Conservation (phyloP, 2,888 invertebrate species). For the Phengaris arion region DNA sequence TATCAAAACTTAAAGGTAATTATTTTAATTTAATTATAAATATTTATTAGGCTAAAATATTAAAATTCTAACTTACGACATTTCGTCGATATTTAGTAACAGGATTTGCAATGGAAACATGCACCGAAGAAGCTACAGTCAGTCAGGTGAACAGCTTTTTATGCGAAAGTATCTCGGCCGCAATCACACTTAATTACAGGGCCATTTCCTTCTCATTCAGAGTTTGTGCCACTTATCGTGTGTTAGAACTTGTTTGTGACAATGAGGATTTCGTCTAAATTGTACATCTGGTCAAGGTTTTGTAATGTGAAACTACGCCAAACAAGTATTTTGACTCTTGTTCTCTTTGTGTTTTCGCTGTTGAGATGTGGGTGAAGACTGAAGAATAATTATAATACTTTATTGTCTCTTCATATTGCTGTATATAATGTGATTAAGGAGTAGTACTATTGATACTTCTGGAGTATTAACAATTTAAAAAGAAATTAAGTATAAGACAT, state of each 20-base stretch:
- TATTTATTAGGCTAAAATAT: too few relatives aligned
- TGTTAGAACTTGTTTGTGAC: conserved; percentile 24
- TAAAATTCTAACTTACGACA: neutral
- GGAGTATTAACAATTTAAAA: neutral
- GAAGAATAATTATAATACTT: neutral
- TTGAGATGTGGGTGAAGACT: neutral
- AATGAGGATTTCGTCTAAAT: conserved; percentile 21
- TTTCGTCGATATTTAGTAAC: conserved; percentile 30
- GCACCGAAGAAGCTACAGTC: conserved; percentile 52
- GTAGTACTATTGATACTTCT: too few relatives aligned
- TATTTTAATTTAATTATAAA: too few relatives aligned
- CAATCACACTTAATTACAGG: conserved; percentile 63
- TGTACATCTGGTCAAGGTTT: conserved; percentile 14
- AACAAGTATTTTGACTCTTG: conserved; percentile 1
- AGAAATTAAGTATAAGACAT: neutral
- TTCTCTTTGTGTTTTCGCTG: conserved; percentile 1
- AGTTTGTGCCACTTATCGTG: conserved; percentile 31
- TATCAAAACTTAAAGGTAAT: too few relatives aligned
- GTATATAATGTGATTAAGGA: too few relatives aligned
- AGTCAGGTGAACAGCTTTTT: conserved; percentile 67
- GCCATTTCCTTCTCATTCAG: conserved; percentile 58
- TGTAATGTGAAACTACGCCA: conserved; percentile 10
- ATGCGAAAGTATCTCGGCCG: conserved; percentile 63
- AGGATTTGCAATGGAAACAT: conserved; percentile 47
- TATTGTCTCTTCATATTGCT: too few relatives aligned